Conservation (phyloP, 2,888 invertebrate genomes). For the Apamea epomidion region DNA sequence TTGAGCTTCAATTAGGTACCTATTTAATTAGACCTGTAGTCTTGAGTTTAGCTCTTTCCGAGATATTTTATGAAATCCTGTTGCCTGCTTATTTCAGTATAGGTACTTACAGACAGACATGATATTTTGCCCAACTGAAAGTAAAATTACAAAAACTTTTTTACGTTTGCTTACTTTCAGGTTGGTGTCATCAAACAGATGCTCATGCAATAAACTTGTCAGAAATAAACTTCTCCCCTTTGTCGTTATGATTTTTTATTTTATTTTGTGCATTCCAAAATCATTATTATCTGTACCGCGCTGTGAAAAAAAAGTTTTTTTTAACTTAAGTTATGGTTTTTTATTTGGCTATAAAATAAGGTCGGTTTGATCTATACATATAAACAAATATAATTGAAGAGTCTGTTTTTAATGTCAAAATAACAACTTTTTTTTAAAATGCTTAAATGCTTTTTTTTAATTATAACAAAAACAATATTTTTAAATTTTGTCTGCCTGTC, state of each 20-base stretch:
- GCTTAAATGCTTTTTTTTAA: too few species aligned
- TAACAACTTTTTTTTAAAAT: too few species aligned
- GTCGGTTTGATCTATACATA: background rate
- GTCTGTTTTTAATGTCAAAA: background rate
- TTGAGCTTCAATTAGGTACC: background rate
- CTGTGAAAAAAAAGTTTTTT: background rate
- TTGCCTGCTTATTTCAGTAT: background rate
- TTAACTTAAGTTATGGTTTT: background rate
- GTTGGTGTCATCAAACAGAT: slow-evolving; percentile 53
- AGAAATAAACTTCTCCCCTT: slow-evolving; percentile 50
- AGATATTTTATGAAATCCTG: slow-evolving; percentile 20
- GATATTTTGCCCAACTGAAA: slow-evolving; percentile 24
- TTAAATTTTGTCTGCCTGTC: background rate
- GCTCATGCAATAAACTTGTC: slow-evolving; percentile 56
- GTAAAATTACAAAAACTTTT: slow-evolving; percentile 61
- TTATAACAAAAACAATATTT: too few species aligned
- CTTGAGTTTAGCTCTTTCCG: background rate
- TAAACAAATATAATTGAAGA: background rate
- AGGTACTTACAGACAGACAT: background rate
- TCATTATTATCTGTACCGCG: background rate
- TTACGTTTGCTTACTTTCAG: slow-evolving; percentile 50
- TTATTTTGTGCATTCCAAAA: slow-evolving; percentile 24
- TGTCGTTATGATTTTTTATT: slow-evolving; percentile 32
- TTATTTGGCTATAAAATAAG: background rate
- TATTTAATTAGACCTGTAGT: background rate